These are phyloP conservation scores for Anadara kagoshimensis DNA, from an alignment of 1,140 invertebrate species.

Conservation along the genomic window DNA sequence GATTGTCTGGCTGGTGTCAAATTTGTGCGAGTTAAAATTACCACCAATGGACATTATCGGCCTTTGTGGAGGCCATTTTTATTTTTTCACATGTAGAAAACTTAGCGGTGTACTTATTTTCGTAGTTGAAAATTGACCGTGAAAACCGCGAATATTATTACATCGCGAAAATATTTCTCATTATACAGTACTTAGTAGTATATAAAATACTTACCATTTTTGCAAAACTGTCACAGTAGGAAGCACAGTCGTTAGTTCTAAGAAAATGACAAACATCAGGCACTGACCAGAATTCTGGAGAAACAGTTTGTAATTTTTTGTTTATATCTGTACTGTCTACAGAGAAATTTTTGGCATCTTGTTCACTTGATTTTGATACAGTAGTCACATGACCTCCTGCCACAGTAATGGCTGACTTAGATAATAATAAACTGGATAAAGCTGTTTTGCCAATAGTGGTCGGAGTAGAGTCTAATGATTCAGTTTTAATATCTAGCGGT, in stretches of 20 bases:
- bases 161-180: too few species aligned
- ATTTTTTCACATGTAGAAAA: too few species aligned
- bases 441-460: conserved; percentile 21
- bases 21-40: too few species aligned
- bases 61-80: too few species aligned
- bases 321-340: conserved; percentile 23
- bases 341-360: not conserved
- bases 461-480: not conserved
- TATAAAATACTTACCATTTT: conserved; percentile 77
- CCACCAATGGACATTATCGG: too few species aligned
- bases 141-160: too few species aligned
- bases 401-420: conserved; percentile 27
- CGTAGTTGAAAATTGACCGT: too few species aligned
- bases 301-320: conserved; percentile 27
- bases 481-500: conserved; percentile 12
- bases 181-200: too few species aligned
- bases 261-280: conserved; percentile 91
- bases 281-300: conserved; percentile 85
- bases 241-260: conserved; percentile 90
- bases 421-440: conserved; percentile 30
- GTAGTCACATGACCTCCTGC: conserved; percentile 1
- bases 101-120: too few species aligned
- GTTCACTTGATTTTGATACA: not conserved
- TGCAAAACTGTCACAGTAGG: conserved; percentile 90
- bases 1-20: too few species aligned